These are phyloP conservation scores for Leucophenga montana DNA, from an alignment of 2,888 invertebrate species.

Conservation along the genomic window DNA sequence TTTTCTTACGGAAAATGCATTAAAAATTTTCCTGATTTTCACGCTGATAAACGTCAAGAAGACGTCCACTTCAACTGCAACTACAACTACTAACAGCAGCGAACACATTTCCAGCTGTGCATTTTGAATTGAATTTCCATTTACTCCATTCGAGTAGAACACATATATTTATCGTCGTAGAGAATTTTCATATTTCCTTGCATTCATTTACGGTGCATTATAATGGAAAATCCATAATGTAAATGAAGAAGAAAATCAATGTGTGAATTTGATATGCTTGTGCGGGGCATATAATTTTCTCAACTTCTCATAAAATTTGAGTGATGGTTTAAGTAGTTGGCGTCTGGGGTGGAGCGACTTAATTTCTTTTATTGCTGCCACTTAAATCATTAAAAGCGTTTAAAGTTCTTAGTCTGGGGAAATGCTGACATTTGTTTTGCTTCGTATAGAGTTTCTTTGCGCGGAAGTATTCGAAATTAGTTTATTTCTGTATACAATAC, in stretches of 20 bases:
- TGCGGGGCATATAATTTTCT: conserved; percentile 2
- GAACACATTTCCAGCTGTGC: neutral
- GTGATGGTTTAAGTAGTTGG: conserved; percentile 1
- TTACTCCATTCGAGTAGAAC: too few relatives aligned
- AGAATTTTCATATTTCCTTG: too few relatives aligned
- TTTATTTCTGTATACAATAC: neutral
- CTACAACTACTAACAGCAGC: neutral
- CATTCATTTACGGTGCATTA: neutral
- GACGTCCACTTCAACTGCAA: neutral
- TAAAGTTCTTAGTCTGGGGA: neutral
- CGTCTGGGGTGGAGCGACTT: conserved; percentile 6
- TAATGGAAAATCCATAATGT: conserved; percentile 25
- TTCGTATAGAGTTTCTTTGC: neutral
- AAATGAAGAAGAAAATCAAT: neutral
- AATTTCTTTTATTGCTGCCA: conserved; percentile 17
- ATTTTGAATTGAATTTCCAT: neutral
- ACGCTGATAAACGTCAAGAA: conserved; percentile 2
- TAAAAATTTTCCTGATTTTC: conserved; percentile 12
- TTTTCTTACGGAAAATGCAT: conserved; percentile 19
- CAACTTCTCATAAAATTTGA: too few relatives aligned
- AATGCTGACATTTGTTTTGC: neutral
- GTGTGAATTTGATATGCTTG: conserved; percentile 25
- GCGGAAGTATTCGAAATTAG: neutral
- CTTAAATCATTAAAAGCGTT: conserved; percentile 19
- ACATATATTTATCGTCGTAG: too few relatives aligned